Percentiles rank a stretch among this genome's conserved stretches.
phyloP scores from a whole-genome alignment of 2,888 invertebrate genomes.

The Nesidiocoris tenuis region DNA sequence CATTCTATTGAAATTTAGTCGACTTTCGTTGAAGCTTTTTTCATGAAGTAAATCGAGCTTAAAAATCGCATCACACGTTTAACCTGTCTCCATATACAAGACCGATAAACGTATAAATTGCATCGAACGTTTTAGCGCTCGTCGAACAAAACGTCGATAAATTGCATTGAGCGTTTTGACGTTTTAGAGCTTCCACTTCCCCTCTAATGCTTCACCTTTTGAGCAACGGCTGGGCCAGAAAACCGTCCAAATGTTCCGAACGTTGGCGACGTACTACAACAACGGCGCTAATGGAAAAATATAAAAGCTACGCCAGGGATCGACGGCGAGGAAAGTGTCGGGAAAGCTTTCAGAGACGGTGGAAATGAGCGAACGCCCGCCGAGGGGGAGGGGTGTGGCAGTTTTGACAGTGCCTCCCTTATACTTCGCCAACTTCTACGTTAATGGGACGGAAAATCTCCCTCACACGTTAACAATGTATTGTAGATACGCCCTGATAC shows the following conservation, averaged over 20 bases:
- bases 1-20: too few relatives aligned
- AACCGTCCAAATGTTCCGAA: neutral
- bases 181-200: neutral
- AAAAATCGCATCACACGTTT: too few relatives aligned
- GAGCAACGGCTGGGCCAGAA: neutral
- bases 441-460: neutral
- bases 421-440: neutral
- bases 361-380: neutral
- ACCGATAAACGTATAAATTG: neutral
- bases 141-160: neutral
- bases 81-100: neutral
- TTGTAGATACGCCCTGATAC: neutral
- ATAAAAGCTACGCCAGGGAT: neutral
- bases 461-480: neutral
- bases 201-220: neutral
- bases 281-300: neutral
- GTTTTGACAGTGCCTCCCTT: neutral
- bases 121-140: neutral
- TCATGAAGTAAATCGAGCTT: too few relatives aligned
- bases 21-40: too few relatives aligned
- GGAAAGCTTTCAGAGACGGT: neutral
- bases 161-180: neutral
- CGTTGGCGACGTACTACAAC: neutral
- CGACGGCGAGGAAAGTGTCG: neutral
- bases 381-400: neutral